phyloP scores from a whole-genome alignment of 2,888 invertebrate genomes.

The Macrophya annulata region DNA sequence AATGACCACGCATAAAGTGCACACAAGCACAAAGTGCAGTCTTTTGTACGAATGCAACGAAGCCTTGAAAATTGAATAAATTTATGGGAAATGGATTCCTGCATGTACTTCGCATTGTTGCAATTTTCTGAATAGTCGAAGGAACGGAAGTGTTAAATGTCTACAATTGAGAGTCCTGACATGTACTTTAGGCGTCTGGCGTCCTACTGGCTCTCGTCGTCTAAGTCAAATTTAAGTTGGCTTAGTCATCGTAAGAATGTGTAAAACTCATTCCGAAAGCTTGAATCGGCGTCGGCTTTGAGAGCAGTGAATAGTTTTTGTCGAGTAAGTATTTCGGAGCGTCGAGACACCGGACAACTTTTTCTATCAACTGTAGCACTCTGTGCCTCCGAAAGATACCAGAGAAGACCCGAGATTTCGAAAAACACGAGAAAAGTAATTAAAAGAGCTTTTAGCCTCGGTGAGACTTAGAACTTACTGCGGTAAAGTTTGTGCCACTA shows the following conservation, averaged over 20 bases:
- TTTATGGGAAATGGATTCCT: neutral
- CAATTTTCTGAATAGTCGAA: neutral
- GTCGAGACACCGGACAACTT: slow-evolving; percentile 34
- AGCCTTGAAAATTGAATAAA: slow-evolving; percentile 19
- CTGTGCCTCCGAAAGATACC: slow-evolving; percentile 28
- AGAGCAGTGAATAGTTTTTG: slow-evolving; percentile 32
- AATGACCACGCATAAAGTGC: slow-evolving; percentile 10
- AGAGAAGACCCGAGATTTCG: slow-evolving; percentile 43
- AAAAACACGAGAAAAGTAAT: slow-evolving; percentile 31
- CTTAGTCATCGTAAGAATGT: slow-evolving; percentile 73
- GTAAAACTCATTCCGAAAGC: slow-evolving; percentile 57
- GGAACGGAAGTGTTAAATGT: neutral
- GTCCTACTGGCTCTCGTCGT: slow-evolving; percentile 29
- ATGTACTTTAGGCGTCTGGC: slow-evolving; percentile 43
- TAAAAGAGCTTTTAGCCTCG: slow-evolving; percentile 38
- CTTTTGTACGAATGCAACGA: slow-evolving; percentile 11
- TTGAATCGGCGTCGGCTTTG: slow-evolving; percentile 44
- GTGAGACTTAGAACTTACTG: neutral
- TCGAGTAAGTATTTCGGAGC: slow-evolving; percentile 19
- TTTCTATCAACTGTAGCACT: slow-evolving; percentile 29
- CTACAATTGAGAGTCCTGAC: neutral
- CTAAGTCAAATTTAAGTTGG: slow-evolving; percentile 46
- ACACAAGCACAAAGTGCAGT: neutral
- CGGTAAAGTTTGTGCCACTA: neutral
- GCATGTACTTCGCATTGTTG: neutral